Base-by-base conservation (phyloP, 2,888 invertebrate species). In the Homarus gammarus region DNA sequence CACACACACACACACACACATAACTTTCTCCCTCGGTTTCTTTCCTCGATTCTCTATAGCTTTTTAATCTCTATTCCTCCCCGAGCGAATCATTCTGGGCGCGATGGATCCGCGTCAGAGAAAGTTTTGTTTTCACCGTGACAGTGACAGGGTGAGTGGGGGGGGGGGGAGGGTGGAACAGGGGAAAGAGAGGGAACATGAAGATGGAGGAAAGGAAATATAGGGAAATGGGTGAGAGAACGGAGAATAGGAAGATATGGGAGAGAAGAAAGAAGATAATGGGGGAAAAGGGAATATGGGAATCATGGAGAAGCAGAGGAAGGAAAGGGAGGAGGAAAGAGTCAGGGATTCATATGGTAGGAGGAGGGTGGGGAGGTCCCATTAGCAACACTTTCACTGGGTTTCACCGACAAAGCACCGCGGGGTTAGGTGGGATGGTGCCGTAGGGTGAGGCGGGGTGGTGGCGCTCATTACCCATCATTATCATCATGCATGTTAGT, bases 71-170 rank as follows among this genome's bases (percentile, higher is more conserved):
- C n/a, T 36, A 38, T 33, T 68, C n/a, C 10, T 72, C 27, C 33
- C 36, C 33, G 22, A 33, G n/a, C n/a, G n/a, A n/a, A 12, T 33
- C n/a, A 1, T 70, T 36, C 38, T 36, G 18, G 49, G 49, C 49
- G 77, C 31, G 77, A 77, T 40, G 49, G 70, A 77, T 40, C 18
- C 15, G 10, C 33, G 15, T n/a, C 49, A 31, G 77, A 77, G 77
- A 77, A 49, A 49, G 22, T 38, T 8, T 38, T 15, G 77, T 49
- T 77, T 77, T 77, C 77, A 77, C 77, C 77, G 77, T 77, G 77
- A 77, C 77, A 36, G 44, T 5, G 44, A 44, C 15, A 77, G 49
- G 77, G 49, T 77, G 77, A 77, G 44, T 44, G 44, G 12, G 18
- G 64, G 22, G 31, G 64, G 64, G 44, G 12, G 18, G 64, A 22